Evolutionary conservation across 2,113 vertebrate genomes (phyloP), one percentile per base, ranked within the genome.

Genomic region (Noctilio leporinus): DNA sequence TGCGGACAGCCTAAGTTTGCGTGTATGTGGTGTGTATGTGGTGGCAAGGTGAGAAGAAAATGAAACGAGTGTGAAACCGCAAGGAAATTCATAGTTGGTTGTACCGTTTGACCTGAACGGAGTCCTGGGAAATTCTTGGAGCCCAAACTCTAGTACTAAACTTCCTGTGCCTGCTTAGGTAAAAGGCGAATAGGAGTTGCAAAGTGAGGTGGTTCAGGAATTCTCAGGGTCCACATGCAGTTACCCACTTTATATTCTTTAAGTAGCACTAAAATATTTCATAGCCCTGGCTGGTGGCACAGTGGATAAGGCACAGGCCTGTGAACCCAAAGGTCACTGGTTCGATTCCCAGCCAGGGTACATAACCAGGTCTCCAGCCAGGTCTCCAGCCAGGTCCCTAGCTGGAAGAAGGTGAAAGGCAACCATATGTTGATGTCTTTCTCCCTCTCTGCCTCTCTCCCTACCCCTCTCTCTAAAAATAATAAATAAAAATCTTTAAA

Each of bases 61-160:
- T 51, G 20, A 33, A 84, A 24, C 62, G 94, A 95, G 62, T 90
- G 62, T 95, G 93, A 97, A 93, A 86, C 75, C 86, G 86, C 70
- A 59, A 57, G 40, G 35, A 96, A 93, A 86, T 67, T 83, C 45
- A 67, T 20, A 89, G 30, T 49, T 95, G 53, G 19, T 67, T 64
- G 14, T 14, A 70, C 86, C 49, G 33, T 33, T 93, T 35, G 92
- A 62, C 35, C 40, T 91, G 10, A 65, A 28, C 38, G 2, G n/a
- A 75, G 49, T 84, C 24, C 17, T 51, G 38, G 70, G 76, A 95
- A 83, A 83, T 70, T 69, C 30, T 33, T 15, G 19, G 57, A 72
- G 35, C 86, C 49, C 22, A 24, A 73, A 22, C 4, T 8, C 17
- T 87, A 65, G 7, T 38, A 78, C 62, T 65, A 76, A 90, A 49